Evolutionary conservation across 2,888 invertebrate genomes (phyloP), one percentile per base, ranked within the genome.

Genomic region (Anorthoa munda): DNA sequence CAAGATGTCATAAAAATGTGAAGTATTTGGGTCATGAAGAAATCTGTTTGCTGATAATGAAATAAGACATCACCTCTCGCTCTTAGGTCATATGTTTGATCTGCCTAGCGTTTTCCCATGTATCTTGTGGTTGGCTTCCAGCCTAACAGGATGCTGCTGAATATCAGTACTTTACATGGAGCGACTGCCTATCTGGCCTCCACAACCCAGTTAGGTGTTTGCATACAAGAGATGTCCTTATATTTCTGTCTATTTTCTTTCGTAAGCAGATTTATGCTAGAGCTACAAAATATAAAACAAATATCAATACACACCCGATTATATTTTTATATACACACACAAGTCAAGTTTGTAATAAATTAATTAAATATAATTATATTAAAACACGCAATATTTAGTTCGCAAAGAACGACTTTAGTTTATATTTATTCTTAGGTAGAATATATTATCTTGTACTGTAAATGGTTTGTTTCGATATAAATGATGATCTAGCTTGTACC

Each of bases 321-420:
- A 69, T 77, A 66, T 74, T 76, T 76, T 72, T 71, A 61, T 77
- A 67, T 53, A 69, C 60, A 75, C 66, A 65, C 63, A 67, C 64
- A 72, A 64, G 67, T 59, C 75, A 82, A 71, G 66, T 69, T 69
- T 65, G 21, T 69, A 55, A 66, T 71, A 66, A 66, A 75, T 77
- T 83, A 59, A 69, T 61, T 65, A 63, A 72, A 61, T 61, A 59
- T 58, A 55, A 63, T 53, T 55, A 50, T 67, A 55, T 63, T 60
- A 60, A 79, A 56, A 75, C 65, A 80, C 50, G 85, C 86, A 85
- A 85, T 83, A 86, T 85, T 78, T 77, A 80, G 70, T 84, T 76
- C 61, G 63, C 73, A 68, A 75, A 72, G 46, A 85, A 81, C 72
- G 26, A 75, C 13, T 78, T 86, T 82, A 85, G 74, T 86, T 86